phyloP scores from a whole-genome alignment of 1,140 invertebrate genomes.

The Pseudobourletiella spinata region DNA sequence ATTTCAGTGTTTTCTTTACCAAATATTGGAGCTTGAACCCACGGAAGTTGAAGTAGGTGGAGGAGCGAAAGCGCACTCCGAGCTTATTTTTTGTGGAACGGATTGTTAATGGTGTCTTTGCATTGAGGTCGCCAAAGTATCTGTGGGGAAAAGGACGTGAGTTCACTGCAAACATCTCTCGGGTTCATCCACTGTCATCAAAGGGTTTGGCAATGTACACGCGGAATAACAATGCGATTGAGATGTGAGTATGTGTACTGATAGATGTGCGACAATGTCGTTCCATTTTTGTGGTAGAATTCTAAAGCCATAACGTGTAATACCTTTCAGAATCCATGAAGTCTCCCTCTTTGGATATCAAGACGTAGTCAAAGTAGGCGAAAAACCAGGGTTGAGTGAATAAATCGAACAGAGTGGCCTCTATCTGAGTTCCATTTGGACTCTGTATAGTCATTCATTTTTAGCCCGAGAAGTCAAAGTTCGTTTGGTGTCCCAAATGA shows the following conservation, averaged over 20 bases:
- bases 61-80: conserved; percentile 28
- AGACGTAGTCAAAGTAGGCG: conserved; percentile 31
- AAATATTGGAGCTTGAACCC: conserved; percentile 33
- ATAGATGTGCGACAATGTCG: too few relatives aligned
- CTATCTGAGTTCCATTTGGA: conserved; percentile 18
- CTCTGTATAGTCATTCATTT: too few relatives aligned
- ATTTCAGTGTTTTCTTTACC: conserved; percentile 6
- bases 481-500: too few relatives aligned
- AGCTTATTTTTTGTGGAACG: conserved; percentile 29
- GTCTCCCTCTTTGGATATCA: conserved; percentile 29
- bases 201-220: too few relatives aligned
- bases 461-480: too few relatives aligned
- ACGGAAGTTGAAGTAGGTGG: conserved; percentile 31
- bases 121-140: conserved; percentile 29
- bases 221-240: too few relatives aligned
- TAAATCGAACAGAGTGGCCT: conserved; percentile 27
- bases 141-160: too few relatives aligned
- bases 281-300: too few relatives aligned
- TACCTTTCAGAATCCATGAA: conserved; percentile 26
- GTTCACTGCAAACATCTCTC: too few relatives aligned
- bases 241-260: too few relatives aligned
- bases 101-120: conserved; percentile 28
- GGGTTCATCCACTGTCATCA: too few relatives aligned
- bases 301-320: too few relatives aligned
- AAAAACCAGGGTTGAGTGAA: conserved; percentile 33